Evolutionary conservation across 2,888 invertebrate species (phyloP).

Genomic region (Apodemia duryi): DNA sequence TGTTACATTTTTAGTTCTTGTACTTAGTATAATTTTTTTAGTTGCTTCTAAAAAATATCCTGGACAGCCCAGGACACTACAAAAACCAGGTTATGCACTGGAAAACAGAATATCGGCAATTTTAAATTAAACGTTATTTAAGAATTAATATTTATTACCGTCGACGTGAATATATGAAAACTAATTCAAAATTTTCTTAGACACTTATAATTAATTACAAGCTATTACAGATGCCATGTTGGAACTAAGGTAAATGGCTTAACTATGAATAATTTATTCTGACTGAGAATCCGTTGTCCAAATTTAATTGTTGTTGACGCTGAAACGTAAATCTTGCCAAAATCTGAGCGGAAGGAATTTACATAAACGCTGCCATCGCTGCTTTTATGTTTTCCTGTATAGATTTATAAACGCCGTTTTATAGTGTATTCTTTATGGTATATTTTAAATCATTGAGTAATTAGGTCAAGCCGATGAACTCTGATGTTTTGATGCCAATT

Average conservation of each 20-base stretch:
- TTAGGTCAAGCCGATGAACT: conserved; percentile 18
- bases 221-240: conserved; percentile 1
- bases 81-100: no score
- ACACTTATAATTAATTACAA: conserved; percentile 5
- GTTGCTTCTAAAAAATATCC: no score
- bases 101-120: no score
- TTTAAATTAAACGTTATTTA: no score
- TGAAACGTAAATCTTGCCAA: conserved; percentile 65
- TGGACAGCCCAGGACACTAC: no score
- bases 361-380: conserved; percentile 63
- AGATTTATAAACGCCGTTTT: conserved; percentile 26
- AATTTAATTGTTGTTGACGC: conserved; percentile 73
- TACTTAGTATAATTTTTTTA: no score
- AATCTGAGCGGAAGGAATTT: conserved; percentile 71
- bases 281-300: conserved; percentile 55
- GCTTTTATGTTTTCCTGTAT: conserved; percentile 54
- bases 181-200: background rate
- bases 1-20: no score
- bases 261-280: conserved; percentile 62
- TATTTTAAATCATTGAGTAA: conserved; percentile 16
- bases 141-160: background rate
- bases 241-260: conserved; percentile 34
- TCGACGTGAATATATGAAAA: background rate
- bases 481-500: conserved; percentile 12
- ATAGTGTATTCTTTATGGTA: conserved; percentile 14